Evolutionary conservation across 1,140 invertebrate species (phyloP).

Genomic region (Heliothis subflexa): DNA sequence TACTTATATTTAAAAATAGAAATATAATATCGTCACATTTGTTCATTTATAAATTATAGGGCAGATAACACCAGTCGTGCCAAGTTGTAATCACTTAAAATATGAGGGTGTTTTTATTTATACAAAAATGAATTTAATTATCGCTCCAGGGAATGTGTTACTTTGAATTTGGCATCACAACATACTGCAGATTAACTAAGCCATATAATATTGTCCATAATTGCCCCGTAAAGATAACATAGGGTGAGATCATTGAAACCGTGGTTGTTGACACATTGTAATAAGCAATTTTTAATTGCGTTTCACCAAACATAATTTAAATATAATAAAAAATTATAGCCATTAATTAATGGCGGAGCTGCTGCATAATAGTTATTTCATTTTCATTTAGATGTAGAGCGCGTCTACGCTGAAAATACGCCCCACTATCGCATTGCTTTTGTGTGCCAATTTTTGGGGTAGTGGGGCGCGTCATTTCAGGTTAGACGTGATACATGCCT

Average conservation of each 20-base stretch:
- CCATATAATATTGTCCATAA: constrained; percentile 19
- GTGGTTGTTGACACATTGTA: constrained; percentile 1
- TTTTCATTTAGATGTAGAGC: background rate
- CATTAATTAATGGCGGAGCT: background rate
- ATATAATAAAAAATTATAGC: background rate
- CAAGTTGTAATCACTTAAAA: constrained; percentile 54
- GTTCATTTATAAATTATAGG: constrained; percentile 73
- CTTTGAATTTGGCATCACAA: constrained; percentile 43
- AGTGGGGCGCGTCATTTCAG: too few species aligned
- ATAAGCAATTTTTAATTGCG: constrained; percentile 6
- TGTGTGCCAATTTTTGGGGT: too few species aligned
- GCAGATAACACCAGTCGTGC: constrained; percentile 52
- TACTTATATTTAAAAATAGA: constrained; percentile 76
- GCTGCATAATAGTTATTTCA: background rate
- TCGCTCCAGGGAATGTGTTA: constrained; percentile 67
- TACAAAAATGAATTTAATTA: constrained; percentile 52
- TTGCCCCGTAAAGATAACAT: constrained; percentile 37
- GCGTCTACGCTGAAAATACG: too few species aligned
- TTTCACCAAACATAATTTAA: constrained; percentile 5
- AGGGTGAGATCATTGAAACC: constrained; percentile 41
- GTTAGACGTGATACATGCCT: too few species aligned
- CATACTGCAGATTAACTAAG: constrained; percentile 17
- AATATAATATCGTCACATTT: constrained; percentile 80
- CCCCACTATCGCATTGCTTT: too few species aligned
- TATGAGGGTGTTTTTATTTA: constrained; percentile 49